These are phyloP conservation scores for Pseudeuparius sepicola DNA, from an alignment of 2,888 invertebrate species.

Conservation along the genomic window DNA sequence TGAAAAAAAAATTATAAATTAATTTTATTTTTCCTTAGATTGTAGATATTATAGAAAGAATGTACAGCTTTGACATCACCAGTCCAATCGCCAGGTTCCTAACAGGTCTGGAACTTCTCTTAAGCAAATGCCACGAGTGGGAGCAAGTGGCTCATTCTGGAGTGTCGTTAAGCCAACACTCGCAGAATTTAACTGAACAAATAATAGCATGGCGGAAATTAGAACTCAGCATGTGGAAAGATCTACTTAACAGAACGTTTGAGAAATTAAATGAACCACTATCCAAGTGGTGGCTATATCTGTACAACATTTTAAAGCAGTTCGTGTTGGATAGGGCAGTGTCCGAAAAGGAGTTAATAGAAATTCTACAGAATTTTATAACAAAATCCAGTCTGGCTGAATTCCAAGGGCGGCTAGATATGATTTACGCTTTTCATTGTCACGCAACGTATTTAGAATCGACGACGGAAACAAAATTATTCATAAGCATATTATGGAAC, in stretches of 20 bases:
- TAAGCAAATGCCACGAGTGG: slow-evolving; percentile 83
- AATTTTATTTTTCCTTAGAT: slow-evolving; percentile 42
- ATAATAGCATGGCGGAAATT: slow-evolving; percentile 86
- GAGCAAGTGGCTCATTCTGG: slow-evolving; percentile 81
- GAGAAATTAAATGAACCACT: slow-evolving; percentile 57
- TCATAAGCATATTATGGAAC: slow-evolving; percentile 68
- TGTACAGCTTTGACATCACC: slow-evolving; percentile 61
- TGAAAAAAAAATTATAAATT: slow-evolving; percentile 7
- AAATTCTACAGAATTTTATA: slow-evolving; percentile 69
- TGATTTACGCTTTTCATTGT: slow-evolving; percentile 73
- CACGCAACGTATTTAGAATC: slow-evolving; percentile 53
- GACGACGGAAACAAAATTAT: slow-evolving; percentile 37
- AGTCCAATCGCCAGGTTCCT: slow-evolving; percentile 81
- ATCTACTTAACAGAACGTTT: slow-evolving; percentile 61
- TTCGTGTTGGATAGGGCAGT: slow-evolving; percentile 40
- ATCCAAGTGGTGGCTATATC: slow-evolving; percentile 84
- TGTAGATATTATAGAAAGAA: slow-evolving; percentile 52
- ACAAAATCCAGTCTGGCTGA: slow-evolving; percentile 77
- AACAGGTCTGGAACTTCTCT: slow-evolving; percentile 79
- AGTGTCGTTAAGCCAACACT: slow-evolving; percentile 67
- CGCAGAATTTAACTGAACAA: slow-evolving; percentile 65
- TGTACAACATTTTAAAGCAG: slow-evolving; percentile 62
- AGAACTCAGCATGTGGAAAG: slow-evolving; percentile 82
- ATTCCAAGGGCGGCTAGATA: slow-evolving; percentile 65
- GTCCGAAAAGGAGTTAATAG: slow-evolving; percentile 40